phyloP scores from a whole-genome alignment of 2,888 invertebrate species.

The Agrotis puta region DNA sequence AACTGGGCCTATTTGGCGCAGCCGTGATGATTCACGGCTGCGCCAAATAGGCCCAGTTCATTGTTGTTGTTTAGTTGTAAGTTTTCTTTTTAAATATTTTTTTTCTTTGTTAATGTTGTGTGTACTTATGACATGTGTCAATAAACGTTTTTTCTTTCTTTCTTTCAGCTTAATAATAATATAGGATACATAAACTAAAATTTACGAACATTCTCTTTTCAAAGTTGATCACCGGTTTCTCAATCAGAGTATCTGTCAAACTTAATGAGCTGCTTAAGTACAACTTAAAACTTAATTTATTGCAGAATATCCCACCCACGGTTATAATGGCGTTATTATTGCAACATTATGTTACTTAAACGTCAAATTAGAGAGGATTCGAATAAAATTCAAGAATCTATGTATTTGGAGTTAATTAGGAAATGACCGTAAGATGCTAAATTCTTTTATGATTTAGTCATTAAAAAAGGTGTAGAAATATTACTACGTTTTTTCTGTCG shows the following conservation, averaged over 20 bases:
- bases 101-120: too few relatives aligned
- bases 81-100: too few relatives aligned
- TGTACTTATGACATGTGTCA: too few relatives aligned
- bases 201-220: background rate
- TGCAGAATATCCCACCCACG: conserved; percentile 17
- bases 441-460: background rate
- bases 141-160: too few relatives aligned
- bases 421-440: background rate
- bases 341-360: conserved; percentile 25
- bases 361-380: conserved; percentile 38
- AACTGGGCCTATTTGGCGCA: too few relatives aligned
- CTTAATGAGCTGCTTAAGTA: conserved; percentile 37
- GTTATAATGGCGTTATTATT: conserved; percentile 18
- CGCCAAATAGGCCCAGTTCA: too few relatives aligned
- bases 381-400: conserved; percentile 4
- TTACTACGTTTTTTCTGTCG: too few relatives aligned
- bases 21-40: too few relatives aligned
- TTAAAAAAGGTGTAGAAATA: too few relatives aligned
- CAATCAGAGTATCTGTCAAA: conserved; percentile 32
- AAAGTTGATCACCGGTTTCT: conserved; percentile 5
- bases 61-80: too few relatives aligned
- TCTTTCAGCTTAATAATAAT: too few relatives aligned
- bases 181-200: background rate
- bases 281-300: conserved; percentile 39
- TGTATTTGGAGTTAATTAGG: conserved; percentile 18